Percentiles rank a stretch among this genome's conserved stretches.
Evolutionary conservation across 2,888 invertebrate species (phyloP).

Genomic region (Hirtodrosophila alboralis): DNA sequence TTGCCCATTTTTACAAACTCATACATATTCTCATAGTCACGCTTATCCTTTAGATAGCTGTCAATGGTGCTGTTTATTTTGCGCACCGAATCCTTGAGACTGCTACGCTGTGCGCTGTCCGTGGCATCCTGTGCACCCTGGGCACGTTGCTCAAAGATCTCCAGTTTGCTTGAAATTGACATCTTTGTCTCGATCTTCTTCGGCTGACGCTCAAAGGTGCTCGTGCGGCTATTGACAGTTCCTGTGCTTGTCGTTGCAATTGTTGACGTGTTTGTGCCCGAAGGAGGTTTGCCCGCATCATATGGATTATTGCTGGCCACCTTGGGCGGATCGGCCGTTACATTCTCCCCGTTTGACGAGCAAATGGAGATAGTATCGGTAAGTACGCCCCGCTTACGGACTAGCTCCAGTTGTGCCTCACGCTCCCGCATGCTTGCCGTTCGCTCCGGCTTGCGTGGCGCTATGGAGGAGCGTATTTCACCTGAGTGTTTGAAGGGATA

Average conservation of each 20-base stretch:
- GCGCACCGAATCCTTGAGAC: slow-evolving; percentile 84
- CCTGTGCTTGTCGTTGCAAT: slow-evolving; percentile 9
- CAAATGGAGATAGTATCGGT: slow-evolving; percentile 84
- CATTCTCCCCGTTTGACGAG: slow-evolving; percentile 84
- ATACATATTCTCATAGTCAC: slow-evolving; percentile 83
- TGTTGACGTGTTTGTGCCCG: slow-evolving; percentile 7
- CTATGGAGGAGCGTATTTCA: slow-evolving; percentile 92
- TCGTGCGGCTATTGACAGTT: slow-evolving; percentile 75
- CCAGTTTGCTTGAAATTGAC: slow-evolving; percentile 80
- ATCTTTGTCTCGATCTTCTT: slow-evolving; percentile 80
- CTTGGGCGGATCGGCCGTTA: slow-evolving; percentile 71
- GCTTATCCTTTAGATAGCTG: slow-evolving; percentile 84
- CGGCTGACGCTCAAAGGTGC: slow-evolving; percentile 81
- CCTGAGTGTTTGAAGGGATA: slow-evolving; percentile 84
- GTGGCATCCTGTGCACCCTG: slow-evolving; percentile 31
- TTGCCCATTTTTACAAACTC: slow-evolving; percentile 80
- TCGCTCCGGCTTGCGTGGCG: slow-evolving; percentile 93
- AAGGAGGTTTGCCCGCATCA: slow-evolving; percentile 34
- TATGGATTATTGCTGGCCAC: slow-evolving; percentile 52
- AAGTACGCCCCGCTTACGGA: slow-evolving; percentile 83
- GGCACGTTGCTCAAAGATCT: slow-evolving; percentile 79
- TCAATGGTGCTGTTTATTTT: slow-evolving; percentile 84
- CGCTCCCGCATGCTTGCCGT: slow-evolving; percentile 94
- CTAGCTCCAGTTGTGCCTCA: slow-evolving; percentile 88
- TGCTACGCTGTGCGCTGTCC: slow-evolving; percentile 73